Evolutionary conservation across 23 tunicate genomes (phyloP).

Genomic region (Trididemnum clinides): DNA sequence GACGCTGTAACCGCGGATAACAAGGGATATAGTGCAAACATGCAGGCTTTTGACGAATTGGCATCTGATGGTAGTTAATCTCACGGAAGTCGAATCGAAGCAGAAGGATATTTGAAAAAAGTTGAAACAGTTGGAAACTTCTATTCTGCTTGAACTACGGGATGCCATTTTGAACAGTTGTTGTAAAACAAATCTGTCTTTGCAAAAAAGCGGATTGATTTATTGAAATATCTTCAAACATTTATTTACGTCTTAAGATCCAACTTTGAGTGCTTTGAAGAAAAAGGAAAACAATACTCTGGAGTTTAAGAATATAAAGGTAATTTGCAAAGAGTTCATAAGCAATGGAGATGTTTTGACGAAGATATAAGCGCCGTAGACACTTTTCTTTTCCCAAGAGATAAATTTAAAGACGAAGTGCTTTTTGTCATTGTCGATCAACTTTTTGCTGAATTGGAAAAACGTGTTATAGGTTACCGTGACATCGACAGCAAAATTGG

Average conservation of each 20-base stretch:
- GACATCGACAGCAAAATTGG: neutral
- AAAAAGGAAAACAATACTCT: neutral
- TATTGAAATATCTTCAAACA: neutral
- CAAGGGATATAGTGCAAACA: neutral
- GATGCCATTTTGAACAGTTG: neutral
- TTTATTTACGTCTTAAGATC: neutral
- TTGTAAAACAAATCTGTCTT: neutral
- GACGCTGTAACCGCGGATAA: neutral
- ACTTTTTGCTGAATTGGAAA: neutral
- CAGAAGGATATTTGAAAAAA: neutral
- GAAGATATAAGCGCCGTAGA: neutral
- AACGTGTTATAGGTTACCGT: neutral
- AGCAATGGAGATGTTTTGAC: no score
- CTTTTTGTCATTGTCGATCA: neutral
- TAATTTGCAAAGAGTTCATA: neutral
- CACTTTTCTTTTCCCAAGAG: slow-evolving; percentile 2
- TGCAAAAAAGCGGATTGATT: slow-evolving; percentile 1
- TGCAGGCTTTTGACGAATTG: neutral
- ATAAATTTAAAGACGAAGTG: no score
- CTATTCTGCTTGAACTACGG: slow-evolving; percentile 24
- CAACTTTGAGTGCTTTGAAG: slow-evolving; percentile 3
- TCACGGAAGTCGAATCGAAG: neutral
- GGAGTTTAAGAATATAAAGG: neutral
- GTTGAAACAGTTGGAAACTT: slow-evolving; percentile 7
- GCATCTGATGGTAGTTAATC: neutral